Base-by-base conservation (phyloP, 2,797 vertebrate species). In the Chelon auratus region DNA sequence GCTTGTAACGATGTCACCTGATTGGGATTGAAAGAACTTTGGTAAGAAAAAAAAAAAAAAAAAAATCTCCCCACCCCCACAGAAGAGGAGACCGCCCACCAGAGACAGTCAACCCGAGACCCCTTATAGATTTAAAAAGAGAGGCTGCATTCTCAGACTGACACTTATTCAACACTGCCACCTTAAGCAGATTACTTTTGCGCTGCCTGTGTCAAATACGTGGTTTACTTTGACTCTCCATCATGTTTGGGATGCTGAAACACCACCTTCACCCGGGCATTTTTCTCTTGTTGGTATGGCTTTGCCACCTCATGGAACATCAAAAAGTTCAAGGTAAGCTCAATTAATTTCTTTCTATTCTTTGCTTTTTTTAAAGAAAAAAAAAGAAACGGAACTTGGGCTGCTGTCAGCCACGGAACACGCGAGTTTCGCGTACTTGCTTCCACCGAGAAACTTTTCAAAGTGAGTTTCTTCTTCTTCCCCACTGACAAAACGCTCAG, bases 71-170 rank as follows among this genome's bases (percentile, higher is more conserved):
- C 96, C 96, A 95, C 96, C 96, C 96, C 96, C 96, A 95, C 92
- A 87, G 95, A 93, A 95, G 92, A 94, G 96, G 95, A 97, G 96
- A 95, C 97, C 97, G 97, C 97, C 97, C 97, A 99, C 97, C 96
- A 95, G 95, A 97, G 94, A 96, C 95, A 95, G 95, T 94, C 93
- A 86, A 92, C 94, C 93, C 90, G 95, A 95, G 97, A 98, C 97
- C 97, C 96, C 95, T 96, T 97, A 96, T 96, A 96, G 95, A 98
- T 98, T 99, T 99, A 99, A 99, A 98, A 97, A 97, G 97, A 95
- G 96, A 97, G 96, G 96, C 97, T 96, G 97, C 97, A 95, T 96
- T 96, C 96, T 94, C 94, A 96, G 95, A 92, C 96, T 96, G 95
- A 97, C 97, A 95, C 96, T 97, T 97, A 98, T 98, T 97, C 96